These are phyloP conservation scores for Ammospiza maritima DNA, from an alignment of 2,797 vertebrate species.

Conservation along the genomic window DNA sequence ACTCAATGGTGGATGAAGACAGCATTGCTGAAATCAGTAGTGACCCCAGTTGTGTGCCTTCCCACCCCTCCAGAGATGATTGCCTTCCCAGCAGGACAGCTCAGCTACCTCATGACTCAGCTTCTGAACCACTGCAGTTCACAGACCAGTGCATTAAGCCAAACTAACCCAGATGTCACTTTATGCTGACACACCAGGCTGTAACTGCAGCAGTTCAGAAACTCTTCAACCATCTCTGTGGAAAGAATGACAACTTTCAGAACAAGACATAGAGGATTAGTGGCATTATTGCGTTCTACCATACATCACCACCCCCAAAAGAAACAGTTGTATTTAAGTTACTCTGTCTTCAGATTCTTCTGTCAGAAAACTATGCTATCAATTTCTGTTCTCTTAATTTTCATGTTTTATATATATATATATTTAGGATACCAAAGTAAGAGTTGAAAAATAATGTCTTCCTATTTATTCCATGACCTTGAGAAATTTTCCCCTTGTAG, in stretches of 20 bases:
- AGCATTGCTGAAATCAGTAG: not conserved
- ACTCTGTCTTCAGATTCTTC: not conserved
- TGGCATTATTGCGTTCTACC: not conserved
- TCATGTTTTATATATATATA: not conserved
- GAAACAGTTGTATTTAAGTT: not conserved
- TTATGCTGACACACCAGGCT: not conserved
- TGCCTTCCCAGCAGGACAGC: slow-evolving; percentile 22
- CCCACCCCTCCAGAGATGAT: not conserved
- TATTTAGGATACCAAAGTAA: not conserved
- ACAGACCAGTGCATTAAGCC: not conserved
- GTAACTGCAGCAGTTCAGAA: not conserved
- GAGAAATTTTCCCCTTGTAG: not conserved
- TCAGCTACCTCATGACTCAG: slow-evolving; percentile 43
- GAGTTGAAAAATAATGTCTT: not conserved
- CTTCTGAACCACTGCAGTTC: not conserved
- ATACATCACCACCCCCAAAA: not conserved
- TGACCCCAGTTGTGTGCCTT: not conserved
- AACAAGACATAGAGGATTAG: not conserved
- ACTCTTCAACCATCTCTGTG: not conserved
- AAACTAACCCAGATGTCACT: not conserved
- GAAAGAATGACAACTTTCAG: not conserved
- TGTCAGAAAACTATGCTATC: not conserved
- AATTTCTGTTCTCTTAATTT: not conserved
- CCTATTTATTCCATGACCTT: not conserved
- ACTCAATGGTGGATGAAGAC: not conserved